These are phyloP conservation scores for Zygogramma bicolorata DNA, from an alignment of 2,888 invertebrate species.

Conservation along the genomic window DNA sequence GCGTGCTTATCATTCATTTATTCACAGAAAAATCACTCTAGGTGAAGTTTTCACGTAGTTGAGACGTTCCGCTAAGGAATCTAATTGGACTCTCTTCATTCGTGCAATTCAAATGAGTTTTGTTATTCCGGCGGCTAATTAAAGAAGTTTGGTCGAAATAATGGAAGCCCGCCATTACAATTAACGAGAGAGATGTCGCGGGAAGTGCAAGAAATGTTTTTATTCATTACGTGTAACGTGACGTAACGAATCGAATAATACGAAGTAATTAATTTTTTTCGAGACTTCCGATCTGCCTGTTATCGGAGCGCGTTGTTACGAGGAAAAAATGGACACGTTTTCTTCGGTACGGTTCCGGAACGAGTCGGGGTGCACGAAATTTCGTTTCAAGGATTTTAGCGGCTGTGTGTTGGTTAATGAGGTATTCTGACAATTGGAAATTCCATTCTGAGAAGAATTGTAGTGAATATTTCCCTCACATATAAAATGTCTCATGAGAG, in stretches of 20 bases:
- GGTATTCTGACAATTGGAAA: too few relatives aligned
- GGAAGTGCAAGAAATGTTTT: background rate
- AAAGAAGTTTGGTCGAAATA: constrained; percentile 8
- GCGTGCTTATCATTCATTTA: too few relatives aligned
- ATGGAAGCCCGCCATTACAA: constrained; percentile 2
- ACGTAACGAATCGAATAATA: background rate
- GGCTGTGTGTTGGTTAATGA: too few relatives aligned
- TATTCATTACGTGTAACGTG: background rate
- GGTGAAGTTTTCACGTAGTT: background rate
- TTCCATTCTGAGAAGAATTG: too few relatives aligned
- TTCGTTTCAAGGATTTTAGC: too few relatives aligned
- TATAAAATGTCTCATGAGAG: too few relatives aligned
- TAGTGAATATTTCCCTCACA: too few relatives aligned
- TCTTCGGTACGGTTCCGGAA: too few relatives aligned
- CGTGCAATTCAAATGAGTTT: background rate
- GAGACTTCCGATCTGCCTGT: background rate
- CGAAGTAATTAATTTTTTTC: background rate
- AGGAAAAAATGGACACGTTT: background rate
- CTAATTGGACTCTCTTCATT: background rate
- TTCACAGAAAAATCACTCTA: too few relatives aligned
- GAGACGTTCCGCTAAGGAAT: background rate
- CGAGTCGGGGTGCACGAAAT: too few relatives aligned
- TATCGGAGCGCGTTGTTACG: background rate
- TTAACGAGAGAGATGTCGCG: background rate
- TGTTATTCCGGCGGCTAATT: constrained; percentile 8